Percentiles rank a stretch among this genome's conserved stretches.
These are phyloP conservation scores for Solea senegalensis DNA, from an alignment of 2,113 vertebrate genomes.

Conservation along the genomic window DNA sequence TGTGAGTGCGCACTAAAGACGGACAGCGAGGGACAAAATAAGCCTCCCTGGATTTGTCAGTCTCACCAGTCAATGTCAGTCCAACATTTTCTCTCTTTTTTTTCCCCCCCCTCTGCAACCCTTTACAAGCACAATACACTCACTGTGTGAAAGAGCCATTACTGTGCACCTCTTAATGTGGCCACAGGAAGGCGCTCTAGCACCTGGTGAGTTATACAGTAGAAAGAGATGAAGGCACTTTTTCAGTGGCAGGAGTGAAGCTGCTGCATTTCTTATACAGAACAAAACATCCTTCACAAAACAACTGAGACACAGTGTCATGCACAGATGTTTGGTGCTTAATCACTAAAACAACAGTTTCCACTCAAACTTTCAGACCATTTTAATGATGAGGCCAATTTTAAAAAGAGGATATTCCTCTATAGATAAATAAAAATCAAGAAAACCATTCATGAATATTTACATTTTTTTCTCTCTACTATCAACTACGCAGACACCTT, in stretches of 20 bases:
- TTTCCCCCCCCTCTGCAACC: neutral
- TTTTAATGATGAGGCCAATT: too few relatives aligned
- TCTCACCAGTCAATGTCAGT: neutral
- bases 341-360: too few relatives aligned
- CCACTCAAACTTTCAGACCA: too few relatives aligned
- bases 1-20: neutral
- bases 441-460: too few relatives aligned
- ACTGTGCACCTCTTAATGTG: neutral
- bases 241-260: neutral
- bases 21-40: neutral
- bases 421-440: too few relatives aligned
- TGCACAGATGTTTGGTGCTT: too few relatives aligned
- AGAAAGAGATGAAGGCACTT: conserved; percentile 17
- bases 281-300: too few relatives aligned
- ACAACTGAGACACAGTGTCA: too few relatives aligned
- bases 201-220: conserved; percentile 7
- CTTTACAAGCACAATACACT: neutral
- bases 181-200: conserved; percentile 47
- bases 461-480: too few relatives aligned
- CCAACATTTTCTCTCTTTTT: neutral
- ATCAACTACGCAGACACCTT: too few relatives aligned
- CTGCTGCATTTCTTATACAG: conserved; percentile 3
- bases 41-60: neutral
- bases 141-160: neutral
- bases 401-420: too few relatives aligned